Evolutionary conservation across 2,797 vertebrate genomes (phyloP).

Genomic region (Danio choprae): DNA sequence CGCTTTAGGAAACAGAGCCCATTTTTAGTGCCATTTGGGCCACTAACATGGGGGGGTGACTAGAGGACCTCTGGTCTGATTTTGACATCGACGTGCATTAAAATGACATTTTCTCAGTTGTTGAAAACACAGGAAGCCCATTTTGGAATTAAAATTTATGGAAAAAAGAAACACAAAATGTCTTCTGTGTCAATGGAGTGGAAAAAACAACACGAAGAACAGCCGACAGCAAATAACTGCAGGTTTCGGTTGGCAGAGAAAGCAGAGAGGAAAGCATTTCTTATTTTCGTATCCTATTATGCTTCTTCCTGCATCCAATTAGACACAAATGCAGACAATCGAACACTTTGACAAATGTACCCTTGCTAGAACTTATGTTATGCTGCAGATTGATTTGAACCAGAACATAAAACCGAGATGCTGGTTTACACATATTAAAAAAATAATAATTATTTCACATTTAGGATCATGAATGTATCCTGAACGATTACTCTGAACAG

Average conservation of each 20-base stretch:
- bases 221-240: slow-evolving; percentile 78
- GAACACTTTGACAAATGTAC: slow-evolving; percentile 9
- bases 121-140: slow-evolving; percentile 28
- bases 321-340: slow-evolving; percentile 68
- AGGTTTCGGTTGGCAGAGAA: slow-evolving; percentile 72
- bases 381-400: too few relatives aligned
- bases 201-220: slow-evolving; percentile 67
- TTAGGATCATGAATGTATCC: too few relatives aligned
- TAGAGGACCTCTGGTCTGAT: slow-evolving; percentile 10
- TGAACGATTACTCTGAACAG: too few relatives aligned
- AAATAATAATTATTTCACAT: too few relatives aligned
- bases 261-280: slow-evolving; percentile 71
- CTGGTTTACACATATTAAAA: too few relatives aligned
- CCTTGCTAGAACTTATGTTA: too few relatives aligned
- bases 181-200: slow-evolving; percentile 70
- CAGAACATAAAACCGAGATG: too few relatives aligned
- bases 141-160: slow-evolving; percentile 63
- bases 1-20: slow-evolving; percentile 4
- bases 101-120: not conserved
- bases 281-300: slow-evolving; percentile 64
- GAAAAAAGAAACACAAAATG: slow-evolving; percentile 56
- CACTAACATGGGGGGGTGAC: not conserved
- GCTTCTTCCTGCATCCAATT: slow-evolving; percentile 78
- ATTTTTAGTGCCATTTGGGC: not conserved
- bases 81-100: not conserved